Evolutionary conservation across 2,888 invertebrate genomes (phyloP).

Genomic region (Drosophila kanekoi): DNA sequence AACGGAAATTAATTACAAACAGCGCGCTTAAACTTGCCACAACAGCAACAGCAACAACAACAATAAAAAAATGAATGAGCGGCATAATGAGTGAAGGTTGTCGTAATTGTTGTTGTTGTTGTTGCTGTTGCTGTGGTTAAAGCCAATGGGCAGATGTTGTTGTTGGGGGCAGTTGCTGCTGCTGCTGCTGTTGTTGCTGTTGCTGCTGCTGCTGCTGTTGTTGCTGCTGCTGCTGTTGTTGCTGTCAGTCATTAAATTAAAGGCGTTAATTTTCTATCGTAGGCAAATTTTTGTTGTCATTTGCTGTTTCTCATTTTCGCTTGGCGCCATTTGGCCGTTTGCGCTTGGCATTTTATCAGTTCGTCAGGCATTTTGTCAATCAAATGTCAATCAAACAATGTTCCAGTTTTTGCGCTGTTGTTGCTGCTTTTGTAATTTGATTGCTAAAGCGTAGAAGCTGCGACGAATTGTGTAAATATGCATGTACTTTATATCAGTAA

Average conservation of each 20-base stretch:
- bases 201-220: conserved; percentile 7
- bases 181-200: too few species aligned
- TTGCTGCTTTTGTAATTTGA: conserved; percentile 73
- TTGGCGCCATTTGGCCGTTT: conserved; percentile 44
- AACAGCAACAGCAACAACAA: conserved; percentile 35
- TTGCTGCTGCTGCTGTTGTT: conserved; percentile 7
- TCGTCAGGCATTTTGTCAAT: conserved; percentile 65
- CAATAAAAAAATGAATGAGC: conserved; percentile 55
- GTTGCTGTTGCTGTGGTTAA: conserved; percentile 14
- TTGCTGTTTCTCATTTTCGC: conserved; percentile 29
- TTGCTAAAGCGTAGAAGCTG: conserved; percentile 79
- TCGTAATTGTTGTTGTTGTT: conserved; percentile 33
- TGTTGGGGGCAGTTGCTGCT: conserved; percentile 22
- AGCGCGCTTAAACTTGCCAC: conserved; percentile 67
- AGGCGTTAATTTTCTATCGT: conserved; percentile 64
- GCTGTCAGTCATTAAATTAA: conserved; percentile 53
- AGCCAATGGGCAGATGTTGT: conserved; percentile 37
- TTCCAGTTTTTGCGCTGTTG: conserved; percentile 54
- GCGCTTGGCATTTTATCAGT: conserved; percentile 57
- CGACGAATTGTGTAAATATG: conserved; percentile 76
- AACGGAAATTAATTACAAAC: conserved; percentile 80
- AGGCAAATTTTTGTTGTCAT: conserved; percentile 44
- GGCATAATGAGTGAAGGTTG: conserved; percentile 66
- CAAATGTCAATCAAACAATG: conserved; percentile 76
- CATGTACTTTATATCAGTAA: conserved; percentile 72